Conservation (phyloP, 2,888 invertebrate genomes). For the Argyra leucocephala region DNA sequence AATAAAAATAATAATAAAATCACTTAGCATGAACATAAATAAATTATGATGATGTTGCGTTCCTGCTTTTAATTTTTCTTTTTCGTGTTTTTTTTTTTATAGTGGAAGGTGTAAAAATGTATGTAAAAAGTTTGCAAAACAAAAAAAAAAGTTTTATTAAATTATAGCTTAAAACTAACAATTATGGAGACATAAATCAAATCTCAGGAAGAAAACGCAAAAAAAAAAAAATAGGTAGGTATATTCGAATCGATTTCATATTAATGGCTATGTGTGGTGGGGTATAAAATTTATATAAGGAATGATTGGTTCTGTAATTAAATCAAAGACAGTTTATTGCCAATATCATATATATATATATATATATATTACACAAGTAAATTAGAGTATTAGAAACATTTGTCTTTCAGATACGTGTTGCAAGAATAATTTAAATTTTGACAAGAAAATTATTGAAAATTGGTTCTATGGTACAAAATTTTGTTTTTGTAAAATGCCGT, state of each 20-base stretch:
- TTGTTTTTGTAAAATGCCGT: background rate
- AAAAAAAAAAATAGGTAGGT: background rate
- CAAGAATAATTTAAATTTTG: background rate
- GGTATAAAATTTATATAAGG: no score
- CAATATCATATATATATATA: no score
- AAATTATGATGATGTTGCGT: background rate
- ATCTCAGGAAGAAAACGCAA: background rate
- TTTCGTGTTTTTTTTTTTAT: background rate
- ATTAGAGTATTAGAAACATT: no score
- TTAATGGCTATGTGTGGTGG: no score
- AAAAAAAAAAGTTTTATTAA: background rate
- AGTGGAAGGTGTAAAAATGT: background rate
- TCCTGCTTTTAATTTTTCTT: background rate
- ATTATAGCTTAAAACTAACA: background rate
- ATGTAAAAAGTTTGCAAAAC: background rate
- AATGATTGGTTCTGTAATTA: no score
- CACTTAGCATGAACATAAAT: background rate
- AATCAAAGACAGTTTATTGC: no score
- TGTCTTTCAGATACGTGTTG: no score
- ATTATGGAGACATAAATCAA: slow-evolving; percentile 6
- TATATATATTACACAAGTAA: no score
- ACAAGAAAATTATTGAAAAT: slow-evolving; percentile 6
- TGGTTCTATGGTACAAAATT: no score
- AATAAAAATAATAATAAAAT: no score
- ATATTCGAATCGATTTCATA: background rate